Evolutionary conservation across 2,113 vertebrate genomes (phyloP), one percentile per base, ranked within the genome.

Genomic region (Mormyrus lacerda): DNA sequence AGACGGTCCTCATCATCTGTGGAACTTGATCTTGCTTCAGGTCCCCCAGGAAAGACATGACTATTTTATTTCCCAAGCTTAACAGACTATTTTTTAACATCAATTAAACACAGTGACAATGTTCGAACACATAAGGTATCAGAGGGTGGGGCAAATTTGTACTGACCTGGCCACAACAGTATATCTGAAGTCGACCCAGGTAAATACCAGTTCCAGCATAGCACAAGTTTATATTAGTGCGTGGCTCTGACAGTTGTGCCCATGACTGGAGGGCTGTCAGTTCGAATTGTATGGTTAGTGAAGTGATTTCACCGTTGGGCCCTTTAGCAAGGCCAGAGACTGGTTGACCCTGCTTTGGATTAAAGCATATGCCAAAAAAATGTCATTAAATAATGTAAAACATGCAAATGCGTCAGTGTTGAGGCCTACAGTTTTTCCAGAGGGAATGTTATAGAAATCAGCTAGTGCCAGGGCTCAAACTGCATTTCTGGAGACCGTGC

Each of bases 1-100:
- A 88, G 45, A 83, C 69, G 19, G 35, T 42, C 31, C 8, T 89
- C 88, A 65, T 61, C 53, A 86, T 91, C 47, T 51, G n/a, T 11
- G 45, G 47, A n/a, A 86, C 24, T n/a, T n/a, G n/a, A n/a, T n/a
- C n/a, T n/a, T n/a, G n/a, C n/a, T n/a, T n/a, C n/a, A n/a, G n/a
- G n/a, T n/a, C n/a, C n/a, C n/a, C n/a, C n/a, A n/a, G n/a, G n/a
- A n/a, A n/a, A n/a, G n/a, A n/a, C n/a, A n/a, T n/a, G n/a, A n/a
- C 31, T 15, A 76, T 35, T 42, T 76, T 35, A 42, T 42, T 79
- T 76, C 3, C 35, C 35, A 42, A 19, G 35, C 4, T 76, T 39
- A 73, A 35, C 6, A 9, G n/a, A 27, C 8, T 69, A 27, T 39
- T 76, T 76, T 73, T 9, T 27, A 61, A 13, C 27, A 39, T 11